These are phyloP conservation scores for Montipora capitata DNA, from an alignment of 92 coral and sea anemone species.

Conservation along the genomic window DNA sequence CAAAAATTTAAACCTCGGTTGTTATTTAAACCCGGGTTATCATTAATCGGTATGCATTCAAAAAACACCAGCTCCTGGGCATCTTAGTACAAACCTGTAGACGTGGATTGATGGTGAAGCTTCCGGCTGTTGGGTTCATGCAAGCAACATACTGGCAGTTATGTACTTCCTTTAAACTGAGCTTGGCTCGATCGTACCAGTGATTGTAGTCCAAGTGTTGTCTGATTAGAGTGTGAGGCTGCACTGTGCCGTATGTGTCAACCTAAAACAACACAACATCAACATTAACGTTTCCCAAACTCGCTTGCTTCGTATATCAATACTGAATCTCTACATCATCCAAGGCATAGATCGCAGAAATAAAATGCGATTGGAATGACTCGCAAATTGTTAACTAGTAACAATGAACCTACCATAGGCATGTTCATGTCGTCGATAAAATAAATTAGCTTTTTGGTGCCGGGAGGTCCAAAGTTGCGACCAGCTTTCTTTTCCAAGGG, in stretches of 20 bases:
- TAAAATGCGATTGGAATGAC: too few relatives aligned
- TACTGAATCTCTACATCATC: too few relatives aligned
- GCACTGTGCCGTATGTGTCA: conserved; percentile 99
- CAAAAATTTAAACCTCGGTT: too few relatives aligned
- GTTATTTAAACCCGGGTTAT: too few relatives aligned
- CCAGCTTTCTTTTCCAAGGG: conserved; percentile 99
- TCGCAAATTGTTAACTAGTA: not conserved
- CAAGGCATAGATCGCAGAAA: too few relatives aligned
- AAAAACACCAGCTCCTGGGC: too few relatives aligned
- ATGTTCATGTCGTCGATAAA: conserved; percentile 99
- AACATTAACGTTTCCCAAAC: too few relatives aligned
- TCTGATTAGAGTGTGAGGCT: conserved; percentile 98
- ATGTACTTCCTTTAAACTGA: conserved; percentile 94
- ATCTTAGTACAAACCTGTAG: conserved; percentile 73
- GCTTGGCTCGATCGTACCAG: conserved; percentile 97
- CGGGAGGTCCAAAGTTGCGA: conserved; percentile 99
- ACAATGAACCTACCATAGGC: conserved; percentile 89
- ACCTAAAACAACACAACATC: conserved; percentile 75
- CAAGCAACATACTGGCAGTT: conserved; percentile 99
- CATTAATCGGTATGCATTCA: too few relatives aligned
- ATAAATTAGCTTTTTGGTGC: conserved; percentile 94
- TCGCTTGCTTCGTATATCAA: too few relatives aligned
- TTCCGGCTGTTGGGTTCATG: conserved; percentile 99
- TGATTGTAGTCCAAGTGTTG: conserved; percentile 98
- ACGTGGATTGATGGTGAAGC: conserved; percentile 99